These are phyloP conservation scores for Emmelina monodactyla DNA, from an alignment of 2,888 invertebrate species.

Conservation along the genomic window DNA sequence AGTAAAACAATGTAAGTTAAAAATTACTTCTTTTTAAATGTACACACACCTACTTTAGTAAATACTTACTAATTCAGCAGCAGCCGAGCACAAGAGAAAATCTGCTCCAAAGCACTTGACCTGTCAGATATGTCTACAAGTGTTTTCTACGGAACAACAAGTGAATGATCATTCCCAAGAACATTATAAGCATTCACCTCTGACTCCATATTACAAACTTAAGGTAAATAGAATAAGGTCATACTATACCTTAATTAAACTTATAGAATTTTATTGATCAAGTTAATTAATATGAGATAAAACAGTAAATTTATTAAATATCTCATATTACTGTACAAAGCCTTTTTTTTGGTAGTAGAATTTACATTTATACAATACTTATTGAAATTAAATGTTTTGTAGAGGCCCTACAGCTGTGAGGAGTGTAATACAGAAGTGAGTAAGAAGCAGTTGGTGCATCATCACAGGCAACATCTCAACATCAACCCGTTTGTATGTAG, in stretches of 20 bases:
- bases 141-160: constrained; percentile 1
- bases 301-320: too few species aligned
- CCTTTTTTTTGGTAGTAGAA: too few species aligned
- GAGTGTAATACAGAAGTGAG: constrained; percentile 11
- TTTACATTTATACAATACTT: too few species aligned
- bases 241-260: too few species aligned
- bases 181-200: constrained; percentile 3
- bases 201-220: constrained; percentile 6
- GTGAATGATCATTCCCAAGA: constrained; percentile 1
- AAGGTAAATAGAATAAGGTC: too few species aligned
- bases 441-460: constrained; percentile 17
- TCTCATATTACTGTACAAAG: too few species aligned
- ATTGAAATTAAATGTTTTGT: too few species aligned
- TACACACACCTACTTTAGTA: too few species aligned
- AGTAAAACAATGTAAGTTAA: too few species aligned
- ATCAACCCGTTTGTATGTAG: constrained; percentile 18
- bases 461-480: constrained; percentile 19
- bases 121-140: constrained; percentile 11
- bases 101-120: constrained; percentile 23
- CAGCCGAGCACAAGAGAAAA: constrained; percentile 4
- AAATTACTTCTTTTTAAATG: too few species aligned
- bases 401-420: constrained; percentile 15
- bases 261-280: too few species aligned
- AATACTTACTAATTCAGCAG: background rate
- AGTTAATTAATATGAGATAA: too few species aligned